Percentiles rank a stretch among this genome's conserved stretches.
phyloP scores from a whole-genome alignment of 1,140 invertebrate genomes.

The Rhysida immarginata region DNA sequence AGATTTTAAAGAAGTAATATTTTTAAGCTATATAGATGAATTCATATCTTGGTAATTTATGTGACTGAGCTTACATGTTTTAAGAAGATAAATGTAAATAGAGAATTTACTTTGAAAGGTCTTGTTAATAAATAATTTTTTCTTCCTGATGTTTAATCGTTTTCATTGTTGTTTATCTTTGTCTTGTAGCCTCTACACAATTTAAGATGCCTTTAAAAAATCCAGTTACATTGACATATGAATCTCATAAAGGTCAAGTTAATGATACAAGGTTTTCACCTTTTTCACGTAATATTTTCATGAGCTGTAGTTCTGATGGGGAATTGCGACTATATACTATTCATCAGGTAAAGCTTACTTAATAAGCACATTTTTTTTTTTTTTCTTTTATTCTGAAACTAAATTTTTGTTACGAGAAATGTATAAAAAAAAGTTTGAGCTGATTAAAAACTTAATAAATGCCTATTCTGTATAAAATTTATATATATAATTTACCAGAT shows the following conservation, averaged over 20 bases:
- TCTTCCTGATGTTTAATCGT: background rate
- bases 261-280: constrained; percentile 13
- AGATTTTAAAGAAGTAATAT: too few species aligned
- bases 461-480: too few species aligned
- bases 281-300: constrained; percentile 15
- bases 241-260: constrained; percentile 13
- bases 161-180: background rate
- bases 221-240: constrained; percentile 14
- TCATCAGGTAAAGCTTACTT: constrained; percentile 12
- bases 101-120: too few species aligned
- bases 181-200: background rate
- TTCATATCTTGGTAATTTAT: background rate
- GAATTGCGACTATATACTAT: constrained; percentile 15
- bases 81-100: background rate
- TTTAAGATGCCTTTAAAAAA: constrained; percentile 6
- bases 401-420: too few species aligned
- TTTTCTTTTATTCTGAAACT: too few species aligned
- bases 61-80: background rate
- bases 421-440: too few species aligned
- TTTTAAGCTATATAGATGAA: background rate
- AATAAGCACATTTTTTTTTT: too few species aligned
- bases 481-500: too few species aligned
- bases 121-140: background rate
- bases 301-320: constrained; percentile 14
- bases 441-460: too few species aligned